Evolutionary conservation across 2,797 vertebrate genomes (phyloP), one percentile per base, ranked within the genome.

Genomic region (Pseudocheirus occidentalis): DNA sequence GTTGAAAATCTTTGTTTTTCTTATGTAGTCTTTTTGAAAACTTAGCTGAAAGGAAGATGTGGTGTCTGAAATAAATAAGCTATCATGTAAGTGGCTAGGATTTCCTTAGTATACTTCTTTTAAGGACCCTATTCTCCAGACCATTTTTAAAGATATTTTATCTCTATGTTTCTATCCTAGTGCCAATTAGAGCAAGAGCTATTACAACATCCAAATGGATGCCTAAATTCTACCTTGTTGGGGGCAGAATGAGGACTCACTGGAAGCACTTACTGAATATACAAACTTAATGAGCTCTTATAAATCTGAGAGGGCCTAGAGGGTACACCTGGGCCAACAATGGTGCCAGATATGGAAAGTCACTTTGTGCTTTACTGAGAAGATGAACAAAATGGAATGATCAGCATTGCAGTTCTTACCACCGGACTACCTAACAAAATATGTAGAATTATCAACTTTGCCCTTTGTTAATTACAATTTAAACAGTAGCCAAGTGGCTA

Each of bases 71-170:
- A 92, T 87, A 91, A 46, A 5, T 34, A 91, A 95, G 50, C 50
- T 10, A 40, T 62, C 66, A 91, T 34, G 5, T 40, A 87, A 46
- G 29, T 92, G 9, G 0, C 81, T 55, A 29, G 27, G 34, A 56
- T 94, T 94, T 94, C 50, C 94, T 52, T 93, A 59, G 34, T n/a
- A 11, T 5, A 24, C 14, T 89, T 96, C 96, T 92, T 90, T 95
- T 27, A 27, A 21, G 21, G 73, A 1, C 46, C 0, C 1, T 54
- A 29, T 62, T 57, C 66, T n/a, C 94, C 58, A 0, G 57, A 90
- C 90, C 92, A 87, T 58, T 54, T 94, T 27, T 91, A 55, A n/a
- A 55, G 57, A 50, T 27, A 52, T 28, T 40, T 55, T 0, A 11
- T 62, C 92, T 56, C 54, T 46, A 89, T 91, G 16, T 40, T 73